phyloP scores from a whole-genome alignment of 2,113 vertebrate species.

The Anhinga anhinga region DNA sequence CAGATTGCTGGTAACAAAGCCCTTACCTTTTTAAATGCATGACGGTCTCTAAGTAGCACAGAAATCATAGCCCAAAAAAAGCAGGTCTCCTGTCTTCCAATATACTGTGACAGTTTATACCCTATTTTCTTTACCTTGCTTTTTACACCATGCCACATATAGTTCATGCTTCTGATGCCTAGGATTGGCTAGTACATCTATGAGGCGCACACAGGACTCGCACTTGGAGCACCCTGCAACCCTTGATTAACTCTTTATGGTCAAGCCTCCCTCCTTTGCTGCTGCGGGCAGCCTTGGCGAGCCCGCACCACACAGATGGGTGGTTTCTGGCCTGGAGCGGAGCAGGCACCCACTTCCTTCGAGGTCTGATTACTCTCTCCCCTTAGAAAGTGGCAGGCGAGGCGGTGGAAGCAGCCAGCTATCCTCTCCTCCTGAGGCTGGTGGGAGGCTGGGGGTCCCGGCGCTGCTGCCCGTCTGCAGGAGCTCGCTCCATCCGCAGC shows the following conservation, averaged over 20 bases:
- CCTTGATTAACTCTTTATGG: background rate
- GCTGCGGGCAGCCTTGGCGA: background rate
- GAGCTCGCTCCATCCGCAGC: background rate
- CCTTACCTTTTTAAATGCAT: constrained; percentile 66
- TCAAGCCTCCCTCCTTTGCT: background rate
- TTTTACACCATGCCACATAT: background rate
- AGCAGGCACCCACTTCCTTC: background rate
- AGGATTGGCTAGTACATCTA: background rate
- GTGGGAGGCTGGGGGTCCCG: background rate
- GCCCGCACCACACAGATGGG: background rate
- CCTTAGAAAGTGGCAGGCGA: fast-evolving
- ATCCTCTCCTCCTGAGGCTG: background rate
- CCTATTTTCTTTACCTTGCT: background rate
- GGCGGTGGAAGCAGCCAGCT: background rate
- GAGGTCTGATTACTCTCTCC: background rate
- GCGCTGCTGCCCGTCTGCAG: background rate
- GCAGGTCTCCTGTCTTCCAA: background rate
- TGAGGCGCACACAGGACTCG: background rate
- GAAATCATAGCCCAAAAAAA: background rate
- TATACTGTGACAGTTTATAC: background rate
- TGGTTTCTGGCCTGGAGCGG: background rate
- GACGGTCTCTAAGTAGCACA: background rate
- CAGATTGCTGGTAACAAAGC: background rate
- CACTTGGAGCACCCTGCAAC: background rate
- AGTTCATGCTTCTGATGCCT: background rate